Conservation (phyloP, 2,113 vertebrate genomes). For the Gasterosteus aculeatus region DNA sequence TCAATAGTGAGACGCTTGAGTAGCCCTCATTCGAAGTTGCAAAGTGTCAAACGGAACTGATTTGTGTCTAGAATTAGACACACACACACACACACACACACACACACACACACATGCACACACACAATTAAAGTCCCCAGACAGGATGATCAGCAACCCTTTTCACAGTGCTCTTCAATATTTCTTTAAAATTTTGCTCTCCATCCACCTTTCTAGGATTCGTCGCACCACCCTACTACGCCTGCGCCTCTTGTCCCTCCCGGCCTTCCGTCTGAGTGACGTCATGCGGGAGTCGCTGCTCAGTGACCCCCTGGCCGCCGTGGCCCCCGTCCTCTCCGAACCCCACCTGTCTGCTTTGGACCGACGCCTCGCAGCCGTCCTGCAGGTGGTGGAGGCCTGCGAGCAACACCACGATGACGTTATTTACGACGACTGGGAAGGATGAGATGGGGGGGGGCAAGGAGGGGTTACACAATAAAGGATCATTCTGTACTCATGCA, state of each 20-base stretch:
- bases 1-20: not conserved
- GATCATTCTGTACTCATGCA: too few relatives aligned
- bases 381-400: slow-evolving; percentile 80
- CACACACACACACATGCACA: too few relatives aligned
- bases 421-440: slow-evolving; percentile 61
- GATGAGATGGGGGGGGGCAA: not conserved
- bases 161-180: not conserved
- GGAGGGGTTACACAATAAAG: too few relatives aligned
- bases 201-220: slow-evolving; percentile 79
- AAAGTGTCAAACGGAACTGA: not conserved
- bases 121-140: not conserved
- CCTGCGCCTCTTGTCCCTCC: slow-evolving; percentile 83
- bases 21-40: not conserved
- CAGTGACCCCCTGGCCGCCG: slow-evolving; percentile 85
- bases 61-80: not conserved
- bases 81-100: not conserved
- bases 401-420: slow-evolving; percentile 53
- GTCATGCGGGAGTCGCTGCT: slow-evolving; percentile 90
- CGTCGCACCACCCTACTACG: slow-evolving; percentile 89
- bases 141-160: not conserved
- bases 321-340: slow-evolving; percentile 87
- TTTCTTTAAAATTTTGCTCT: fast-evolving
- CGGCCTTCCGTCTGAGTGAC: slow-evolving; percentile 83
- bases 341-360: slow-evolving; percentile 91
- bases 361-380: slow-evolving; percentile 82